Conservation (phyloP, 2,888 invertebrate genomes). For the Endotricha flammealis region DNA sequence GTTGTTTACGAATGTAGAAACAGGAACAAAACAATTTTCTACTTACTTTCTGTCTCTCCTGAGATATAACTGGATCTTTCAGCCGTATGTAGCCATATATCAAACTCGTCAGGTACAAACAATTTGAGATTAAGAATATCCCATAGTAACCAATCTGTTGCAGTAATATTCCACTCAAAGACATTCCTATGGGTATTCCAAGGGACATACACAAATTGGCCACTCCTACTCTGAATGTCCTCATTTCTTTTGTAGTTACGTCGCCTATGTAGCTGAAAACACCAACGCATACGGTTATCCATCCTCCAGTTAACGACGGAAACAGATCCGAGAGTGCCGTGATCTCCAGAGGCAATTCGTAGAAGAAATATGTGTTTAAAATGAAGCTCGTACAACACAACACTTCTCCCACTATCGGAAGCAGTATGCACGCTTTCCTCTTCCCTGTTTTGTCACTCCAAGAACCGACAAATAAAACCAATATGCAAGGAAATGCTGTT, state of each 20-base stretch:
- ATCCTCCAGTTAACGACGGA: constrained; percentile 76
- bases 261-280: constrained; percentile 82
- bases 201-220: constrained; percentile 80
- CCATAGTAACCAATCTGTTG: constrained; percentile 73
- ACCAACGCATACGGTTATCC: constrained; percentile 79
- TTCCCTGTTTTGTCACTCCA: constrained; percentile 80
- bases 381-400: constrained; percentile 71
- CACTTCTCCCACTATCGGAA: constrained; percentile 77
- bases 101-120: constrained; percentile 71
- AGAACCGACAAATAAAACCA: constrained; percentile 79
- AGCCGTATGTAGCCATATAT: constrained; percentile 69
- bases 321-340: constrained; percentile 76
- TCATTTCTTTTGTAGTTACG: constrained; percentile 76
- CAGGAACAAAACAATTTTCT: constrained; percentile 9
- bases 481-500: constrained; percentile 74
- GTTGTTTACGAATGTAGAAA: too few species aligned
- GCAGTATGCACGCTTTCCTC: constrained; percentile 77
- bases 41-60: constrained; percentile 62
- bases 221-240: constrained; percentile 81
- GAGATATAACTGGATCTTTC: constrained; percentile 61
- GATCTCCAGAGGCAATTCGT: constrained; percentile 76
- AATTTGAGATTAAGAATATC: constrained; percentile 69
- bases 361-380: constrained; percentile 77
- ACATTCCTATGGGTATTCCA: constrained; percentile 79
- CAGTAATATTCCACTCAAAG: constrained; percentile 74